Base-by-base conservation (phyloP, 2,888 invertebrate species). In the Chorisops tibialis region DNA sequence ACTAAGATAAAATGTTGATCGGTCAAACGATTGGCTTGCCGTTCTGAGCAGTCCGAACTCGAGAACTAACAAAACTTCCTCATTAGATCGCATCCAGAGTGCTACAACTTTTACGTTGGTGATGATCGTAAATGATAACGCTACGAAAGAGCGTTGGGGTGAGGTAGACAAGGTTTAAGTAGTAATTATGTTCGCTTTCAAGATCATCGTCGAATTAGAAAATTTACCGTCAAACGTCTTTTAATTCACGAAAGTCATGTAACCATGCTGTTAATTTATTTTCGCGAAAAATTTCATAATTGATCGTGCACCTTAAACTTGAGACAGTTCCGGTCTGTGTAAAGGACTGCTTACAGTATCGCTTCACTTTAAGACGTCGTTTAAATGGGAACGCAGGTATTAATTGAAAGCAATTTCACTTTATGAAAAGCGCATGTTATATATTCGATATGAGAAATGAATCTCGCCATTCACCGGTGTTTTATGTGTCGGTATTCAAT, bases 101-200 rank as follows among this genome's bases (percentile, higher is more conserved):
- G 41, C 16, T 50, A 19, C 16, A 35, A 38, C 19, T 18, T 6
- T n/a, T 39, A 11, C 9, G 22, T n/a, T 16, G 19, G 18, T 50
- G 16, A 37, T 50, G 18, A 9, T 12, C 16, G 18, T 18, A 5
- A 51, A 18, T 38, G 51, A 51, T 43, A 38, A 19, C 19, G 19
- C 38, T 52, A n/a, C 48, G 24, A 38, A 39, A 39, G 52, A 43
- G 45, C 56, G 56, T 45, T 56, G 56, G 56, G 56, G 56, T 56
- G 24, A 43, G 22, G 56, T 43, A n/a, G 19, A 54, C 41, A 35
- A 45, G 56, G 56, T 45, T 56, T 56, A 56, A 56, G 43, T 56
- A 30, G 56, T 43, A 56, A 56, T 56, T 56, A 56, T 56, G 45
- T 43, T 43, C 56, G 45, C 56, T 56, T 56, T 56, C 43, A 56